Evolutionary conservation across 1,140 invertebrate genomes (phyloP), one percentile per base, ranked within the genome.

Genomic region (Camponotus pennsylvanicus): DNA sequence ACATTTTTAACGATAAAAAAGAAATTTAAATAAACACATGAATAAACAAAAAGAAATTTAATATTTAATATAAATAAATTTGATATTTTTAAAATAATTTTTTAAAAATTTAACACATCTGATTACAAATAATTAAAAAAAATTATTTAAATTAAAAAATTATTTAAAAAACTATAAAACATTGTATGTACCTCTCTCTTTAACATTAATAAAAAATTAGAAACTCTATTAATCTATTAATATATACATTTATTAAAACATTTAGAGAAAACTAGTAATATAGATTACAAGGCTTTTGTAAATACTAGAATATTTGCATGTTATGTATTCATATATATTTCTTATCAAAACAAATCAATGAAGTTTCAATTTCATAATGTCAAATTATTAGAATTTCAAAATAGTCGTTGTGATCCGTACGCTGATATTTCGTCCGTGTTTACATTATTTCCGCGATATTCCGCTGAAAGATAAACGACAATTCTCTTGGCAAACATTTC

Each of bases 401-500:
- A 61, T 73, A 40, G 69, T 55, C 2, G 15, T 3, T 8, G 18
- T 34, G 49, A 42, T 7, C 1, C 52, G 13, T 27, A 27, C 27
- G 27, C 15, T 2, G 3, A 63, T 4, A 2, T 49, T 76, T 9
- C 21, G 0, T 21, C 8, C 8, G 32, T 49, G 13, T 55, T 83
- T 52, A 64, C 37, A 64, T 83, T 73, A 66, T 83, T 63, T 52
- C 67, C 8, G 40, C 42, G 40, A 52, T 83, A 55, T 66, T 71
- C n/a, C 55, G 42, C 7, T 59, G 13, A 27, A 70, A 86, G 59
- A 64, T 40, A 69, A 69, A 57, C 52, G 55, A 52, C 64, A 13
- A 76, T 69, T 76, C 27, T 15, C 45, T 78, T 61, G 32, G 55
- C 13, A 83, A 63, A 83, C 75, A 83, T 83, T 75, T 75, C n/a